Base-by-base conservation (phyloP, 2,888 invertebrate genomes). In the Melanostoma scalare region DNA sequence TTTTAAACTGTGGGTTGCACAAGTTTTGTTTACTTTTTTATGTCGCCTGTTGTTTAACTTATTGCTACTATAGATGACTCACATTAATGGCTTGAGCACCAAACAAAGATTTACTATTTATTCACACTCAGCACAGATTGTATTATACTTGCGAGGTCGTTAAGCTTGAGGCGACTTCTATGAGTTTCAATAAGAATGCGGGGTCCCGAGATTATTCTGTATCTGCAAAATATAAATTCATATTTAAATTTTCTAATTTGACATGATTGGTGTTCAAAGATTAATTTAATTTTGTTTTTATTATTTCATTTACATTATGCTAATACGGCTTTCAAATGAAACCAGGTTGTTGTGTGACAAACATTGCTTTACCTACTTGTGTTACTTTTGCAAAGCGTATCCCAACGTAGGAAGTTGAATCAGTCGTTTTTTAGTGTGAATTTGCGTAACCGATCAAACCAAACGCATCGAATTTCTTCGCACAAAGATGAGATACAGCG, bases 1-100 rank as follows among this genome's bases (percentile, higher is more conserved):
- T 55, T 52, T 56, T 53, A 55, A 55, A 33, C 61, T 20, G 81
- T 81, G 72, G 81, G 81, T 44, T 68, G 78, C 68, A 61, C 50
- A 68, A 46, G 63, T 53, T 75, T 56, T 31, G 6, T 53, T 42
- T 60, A 65, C 5, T 33, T 60, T 55, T 52, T 48, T 42, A 8
- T 63, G 38, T 48, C 38, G 42, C 42, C 10, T 55, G 65, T 38
- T 48, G 42, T 40, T 48, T 65, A 78, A 40, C 40, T 58, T n/a
- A n/a, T n/a, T 44, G 6, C 50, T 50, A 8, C 44, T 46, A n/a
- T 36, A 3, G 63, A 20, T 84, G 84, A 84, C 58, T 84, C 84
- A 84, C 65, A 60, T 60, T 35, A 10, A 74, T 58, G 67, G 52
- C 58, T 63, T 60, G 30, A 73, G 69, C 50, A 68, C 73, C 68